A percentile compares a stretch with the other conserved stretches of the same genome.
These are phyloP conservation scores for Australoheros scitulus DNA, from an alignment of 2,113 vertebrate genomes.

Conservation along the genomic window DNA sequence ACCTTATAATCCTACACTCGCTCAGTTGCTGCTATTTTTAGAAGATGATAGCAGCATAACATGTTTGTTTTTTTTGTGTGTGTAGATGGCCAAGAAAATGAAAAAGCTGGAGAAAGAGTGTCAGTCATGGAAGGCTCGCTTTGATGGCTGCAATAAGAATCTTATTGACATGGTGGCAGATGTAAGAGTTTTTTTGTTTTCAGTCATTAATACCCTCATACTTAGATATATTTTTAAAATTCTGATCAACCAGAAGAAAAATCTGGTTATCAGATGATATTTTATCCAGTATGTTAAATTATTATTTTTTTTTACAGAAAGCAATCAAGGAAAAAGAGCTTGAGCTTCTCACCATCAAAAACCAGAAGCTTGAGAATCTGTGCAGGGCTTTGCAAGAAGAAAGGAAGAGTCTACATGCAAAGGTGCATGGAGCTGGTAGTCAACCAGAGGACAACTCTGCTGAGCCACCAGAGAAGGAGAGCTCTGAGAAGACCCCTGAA, in stretches of 20 bases:
- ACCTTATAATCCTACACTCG: constrained; percentile 2
- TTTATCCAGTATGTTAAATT: not conserved
- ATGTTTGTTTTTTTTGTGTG: constrained; percentile 23
- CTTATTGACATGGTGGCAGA: constrained; percentile 96
- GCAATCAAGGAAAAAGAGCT: constrained; percentile 88
- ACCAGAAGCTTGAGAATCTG: constrained; percentile 93
- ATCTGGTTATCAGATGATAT: not conserved
- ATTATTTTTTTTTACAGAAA: constrained; percentile 64
- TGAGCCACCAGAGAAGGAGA: constrained; percentile 39
- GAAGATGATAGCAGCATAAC: not conserved
- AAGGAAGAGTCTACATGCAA: constrained; percentile 88
- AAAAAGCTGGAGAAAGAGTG: constrained; percentile 97
- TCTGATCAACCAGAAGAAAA: not conserved
- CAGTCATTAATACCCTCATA: not conserved
- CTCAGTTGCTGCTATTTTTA: constrained; percentile 41
- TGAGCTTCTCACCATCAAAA: constrained; percentile 90
- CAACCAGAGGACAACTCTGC: not conserved
- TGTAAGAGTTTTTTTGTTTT: constrained; percentile 77
- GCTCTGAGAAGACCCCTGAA: constrained; percentile 9
- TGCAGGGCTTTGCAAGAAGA: constrained; percentile 95
- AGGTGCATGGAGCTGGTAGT: constrained; percentile 81
- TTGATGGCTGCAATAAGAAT: constrained; percentile 94
- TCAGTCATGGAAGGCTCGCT: constrained; percentile 92
- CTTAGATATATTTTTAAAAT: not conserved
- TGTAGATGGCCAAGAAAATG: constrained; percentile 97